Conservation (phyloP, 2,888 invertebrate genomes). For the Cerceris ruficornis region DNA sequence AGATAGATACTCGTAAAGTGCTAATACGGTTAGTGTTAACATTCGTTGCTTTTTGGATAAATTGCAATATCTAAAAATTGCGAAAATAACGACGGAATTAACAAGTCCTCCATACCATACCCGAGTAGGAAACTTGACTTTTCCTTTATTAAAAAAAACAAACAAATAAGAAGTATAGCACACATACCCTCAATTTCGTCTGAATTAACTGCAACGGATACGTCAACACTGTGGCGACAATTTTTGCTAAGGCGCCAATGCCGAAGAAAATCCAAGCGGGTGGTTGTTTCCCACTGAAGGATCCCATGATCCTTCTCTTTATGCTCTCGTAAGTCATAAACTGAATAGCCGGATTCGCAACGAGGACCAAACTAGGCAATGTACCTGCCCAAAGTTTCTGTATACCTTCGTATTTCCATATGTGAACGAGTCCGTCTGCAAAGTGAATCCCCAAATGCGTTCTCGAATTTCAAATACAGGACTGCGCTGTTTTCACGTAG, state of each 20-base stretch:
- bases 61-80: not conserved
- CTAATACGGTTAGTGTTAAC: too few species aligned
- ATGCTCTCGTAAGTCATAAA: conserved; percentile 95
- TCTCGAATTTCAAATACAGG: too few species aligned
- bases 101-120: too few species aligned
- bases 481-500: too few species aligned
- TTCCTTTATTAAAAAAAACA: too few species aligned
- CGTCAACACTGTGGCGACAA: conserved; percentile 92
- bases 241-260: conserved; percentile 93
- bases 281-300: conserved; percentile 82
- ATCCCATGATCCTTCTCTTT: conserved; percentile 86
- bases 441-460: not conserved
- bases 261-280: conserved; percentile 86
- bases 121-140: too few species aligned
- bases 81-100: too few species aligned
- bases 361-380: conserved; percentile 91
- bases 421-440: conserved; percentile 87
- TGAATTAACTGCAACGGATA: conserved; percentile 95
- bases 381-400: conserved; percentile 92
- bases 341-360: conserved; percentile 95
- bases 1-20: too few species aligned
- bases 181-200: conserved; percentile 86
- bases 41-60: too few species aligned
- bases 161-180: not conserved
- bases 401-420: conserved; percentile 89